Evolutionary conservation across 1,140 invertebrate genomes (phyloP), one percentile per base, ranked within the genome.

Genomic region (Drosophila watanabei): DNA sequence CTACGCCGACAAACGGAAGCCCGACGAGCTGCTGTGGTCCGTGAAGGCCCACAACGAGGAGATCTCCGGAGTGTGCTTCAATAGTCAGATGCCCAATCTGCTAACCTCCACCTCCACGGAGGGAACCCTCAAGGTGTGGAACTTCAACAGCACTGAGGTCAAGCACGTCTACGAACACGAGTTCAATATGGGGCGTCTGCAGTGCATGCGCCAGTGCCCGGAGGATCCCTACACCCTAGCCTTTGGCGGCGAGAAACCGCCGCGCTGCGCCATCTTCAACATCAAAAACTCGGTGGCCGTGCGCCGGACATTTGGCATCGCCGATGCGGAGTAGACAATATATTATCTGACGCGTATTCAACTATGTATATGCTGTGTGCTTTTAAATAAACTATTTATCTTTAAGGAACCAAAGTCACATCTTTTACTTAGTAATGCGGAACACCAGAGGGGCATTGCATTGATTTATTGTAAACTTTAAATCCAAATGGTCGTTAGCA

Each of bases 181-280:
- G 66, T 94, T 95, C 75, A 95, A 95, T 75, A 94, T 97, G 92
- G 97, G 97, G 4, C 94, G 94, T 6, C 93, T 98, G 35, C 96
- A 97, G 82, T 97, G 97, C 93, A 94, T 97, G 32, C 94, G 95
- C 14, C 92, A 95, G 37, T 97, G 96, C 93, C 97, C 97, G 7
- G 97, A 99, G 87, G 96, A 95, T 89, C 96, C 97, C 11, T 96
- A 97, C 92, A 94, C 96, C 13, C 95, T 98, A 82, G 96, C 96
- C 46, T 94, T 96, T 68, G 98, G 98, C 46, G 98, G 98, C 2
- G 97, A 98, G 89, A 97, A 97, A 80, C 97, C 97, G 81, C 95
- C 96, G 28, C 95, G 97, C 75, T 96, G 98, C 64, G 95, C 96
- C 80, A 94, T 98, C 5, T 95, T 96, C 85, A 95, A 98, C 93